These are phyloP conservation scores for Dastarcus helophoroides DNA, from an alignment of 2,888 invertebrate genomes.

Conservation along the genomic window DNA sequence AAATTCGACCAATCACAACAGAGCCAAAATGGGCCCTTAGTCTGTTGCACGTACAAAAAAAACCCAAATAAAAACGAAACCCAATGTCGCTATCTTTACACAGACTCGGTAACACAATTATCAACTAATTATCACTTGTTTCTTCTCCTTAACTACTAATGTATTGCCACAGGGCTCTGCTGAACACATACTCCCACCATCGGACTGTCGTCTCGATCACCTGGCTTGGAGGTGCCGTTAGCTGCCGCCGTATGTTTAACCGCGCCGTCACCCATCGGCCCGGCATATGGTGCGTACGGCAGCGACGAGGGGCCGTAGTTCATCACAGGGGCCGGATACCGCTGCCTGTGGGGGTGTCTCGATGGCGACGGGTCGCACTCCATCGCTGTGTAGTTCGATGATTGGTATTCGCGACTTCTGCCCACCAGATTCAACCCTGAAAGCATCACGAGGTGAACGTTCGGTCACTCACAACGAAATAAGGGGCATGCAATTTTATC, in stretches of 20 bases:
- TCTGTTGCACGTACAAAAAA: conserved; percentile 20
- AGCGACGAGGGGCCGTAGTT: conserved; percentile 36
- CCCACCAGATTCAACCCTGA: conserved; percentile 39
- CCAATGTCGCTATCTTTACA: background rate
- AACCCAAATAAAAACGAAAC: conserved; percentile 1
- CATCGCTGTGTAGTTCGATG: conserved; percentile 46
- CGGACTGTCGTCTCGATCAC: conserved; percentile 56
- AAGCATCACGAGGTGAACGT: too few species aligned
- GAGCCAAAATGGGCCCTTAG: conserved; percentile 21
- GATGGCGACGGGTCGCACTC: conserved; percentile 64
- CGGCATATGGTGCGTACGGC: conserved; percentile 34
- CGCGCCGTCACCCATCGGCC: conserved; percentile 28
- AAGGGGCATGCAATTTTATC: too few species aligned
- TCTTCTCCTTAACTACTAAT: conserved; percentile 41
- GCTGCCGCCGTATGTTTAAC: conserved; percentile 16
- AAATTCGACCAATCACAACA: conserved; percentile 20
- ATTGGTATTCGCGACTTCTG: conserved; percentile 32
- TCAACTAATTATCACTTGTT: background rate
- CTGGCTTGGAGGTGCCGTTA: background rate
- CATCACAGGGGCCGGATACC: conserved; percentile 32
- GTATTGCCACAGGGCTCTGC: conserved; percentile 88
- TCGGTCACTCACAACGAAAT: too few species aligned
- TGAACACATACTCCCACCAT: conserved; percentile 85
- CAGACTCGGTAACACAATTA: background rate
- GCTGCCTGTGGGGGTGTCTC: conserved; percentile 21